Evolutionary conservation across 1,140 invertebrate species (phyloP), one percentile per base, ranked within the genome.

Genomic region (Elysia chlorotica): DNA sequence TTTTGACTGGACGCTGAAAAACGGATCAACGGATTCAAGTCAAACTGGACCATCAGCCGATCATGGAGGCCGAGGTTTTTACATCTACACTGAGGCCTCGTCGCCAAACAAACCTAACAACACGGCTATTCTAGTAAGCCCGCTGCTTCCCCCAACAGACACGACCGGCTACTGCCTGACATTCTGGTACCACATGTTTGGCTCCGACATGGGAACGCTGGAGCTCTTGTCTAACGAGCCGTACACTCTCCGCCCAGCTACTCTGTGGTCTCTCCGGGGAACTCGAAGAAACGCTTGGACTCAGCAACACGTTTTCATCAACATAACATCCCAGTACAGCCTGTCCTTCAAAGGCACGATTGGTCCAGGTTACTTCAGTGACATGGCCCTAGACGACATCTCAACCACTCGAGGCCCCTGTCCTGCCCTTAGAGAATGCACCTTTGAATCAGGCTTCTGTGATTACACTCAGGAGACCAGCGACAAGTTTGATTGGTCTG

Each of bases 111-210:
- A 68, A 70, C 63, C 72, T 25, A 81, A 80, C 35, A 83, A 87
- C 63, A 77, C 68, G 17, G 85, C 83, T 1, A 70, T 75, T 57
- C 73, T 80, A 33, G 31, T 70, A 5, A 76, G 73, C 54, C 72
- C 69, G 33, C 35, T 79, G 65, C 70, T 71, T 69, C 6, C 54
- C 38, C 56, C 74, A 66, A 75, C 73, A 37, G 6, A 62, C 19
- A 6, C 6, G 33, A 71, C 19, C 63, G 75, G 74, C 23, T 61
- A 75, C 33, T 84, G 79, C 75, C 62, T 75, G 10, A 59, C 66
- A 10, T 93, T 95, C 81, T 94, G 90, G 89, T 92, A 89, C 78
- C 93, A 94, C 79, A 94, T 95, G 93, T 93, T 90, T 79, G 93
- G 93, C 6, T 36, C 48, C n/a, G 36, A 81, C 36, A 76, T 83